Percentiles rank a stretch among this genome's conserved stretches.
These are phyloP conservation scores for Equus quagga DNA, from an alignment of 2,113 vertebrate species.

Conservation along the genomic window DNA sequence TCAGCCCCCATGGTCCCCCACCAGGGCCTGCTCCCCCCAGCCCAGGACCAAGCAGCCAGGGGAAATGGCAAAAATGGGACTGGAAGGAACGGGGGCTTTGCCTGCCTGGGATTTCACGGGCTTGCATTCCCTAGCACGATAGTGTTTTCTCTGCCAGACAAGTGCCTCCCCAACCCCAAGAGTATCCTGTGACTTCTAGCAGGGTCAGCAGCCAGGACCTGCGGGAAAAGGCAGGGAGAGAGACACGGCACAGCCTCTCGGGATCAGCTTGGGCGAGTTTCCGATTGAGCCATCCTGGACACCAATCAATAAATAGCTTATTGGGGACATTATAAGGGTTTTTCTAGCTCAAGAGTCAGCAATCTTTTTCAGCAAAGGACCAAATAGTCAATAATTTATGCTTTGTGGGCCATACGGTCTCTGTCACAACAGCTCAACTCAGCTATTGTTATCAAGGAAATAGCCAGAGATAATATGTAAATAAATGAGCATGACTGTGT, in stretches of 20 bases:
- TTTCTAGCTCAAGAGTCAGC: neutral
- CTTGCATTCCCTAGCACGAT: neutral
- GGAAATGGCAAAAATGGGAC: neutral
- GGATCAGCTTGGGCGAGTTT: neutral
- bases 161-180: accelerated
- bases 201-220: neutral
- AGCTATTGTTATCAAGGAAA: neutral
- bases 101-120: neutral
- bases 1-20: neutral
- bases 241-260: accelerated
- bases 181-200: neutral
- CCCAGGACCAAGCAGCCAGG: neutral
- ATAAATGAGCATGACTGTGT: neutral
- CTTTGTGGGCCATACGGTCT: accelerated
- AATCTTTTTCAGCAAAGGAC: neutral
- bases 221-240: neutral
- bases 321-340: neutral
- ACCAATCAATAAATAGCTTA: neutral
- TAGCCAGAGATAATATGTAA: too few relatives aligned
- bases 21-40: neutral
- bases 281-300: neutral
- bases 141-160: neutral
- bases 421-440: neutral
- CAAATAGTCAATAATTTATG: neutral
- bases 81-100: neutral